Percentiles rank a stretch among this genome's conserved stretches.
Conservation (phyloP, 2,113 vertebrate species). For the Gavialis gangeticus region DNA sequence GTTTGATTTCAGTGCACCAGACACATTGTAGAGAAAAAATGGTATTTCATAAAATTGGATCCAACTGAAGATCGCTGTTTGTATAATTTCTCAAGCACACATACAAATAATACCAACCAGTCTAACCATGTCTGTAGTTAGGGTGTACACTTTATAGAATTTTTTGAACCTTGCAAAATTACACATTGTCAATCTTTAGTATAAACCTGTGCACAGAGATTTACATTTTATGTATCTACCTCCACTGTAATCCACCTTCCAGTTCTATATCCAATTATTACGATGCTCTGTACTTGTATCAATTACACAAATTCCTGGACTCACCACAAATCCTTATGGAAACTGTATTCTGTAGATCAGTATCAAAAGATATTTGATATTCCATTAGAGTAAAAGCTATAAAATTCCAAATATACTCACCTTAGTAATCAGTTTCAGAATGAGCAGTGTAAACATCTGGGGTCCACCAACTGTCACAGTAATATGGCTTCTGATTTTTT, state of each 20-base stretch:
- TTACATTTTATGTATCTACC: background rate
- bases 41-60: background rate
- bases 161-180: background rate
- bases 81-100: background rate
- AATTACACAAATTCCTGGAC: background rate
- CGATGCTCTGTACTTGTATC: rapidly evolving
- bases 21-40: background rate
- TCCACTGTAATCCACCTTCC: background rate
- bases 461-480: background rate
- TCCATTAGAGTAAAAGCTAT: background rate
- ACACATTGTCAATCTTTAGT: background rate
- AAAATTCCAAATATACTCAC: background rate
- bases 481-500: background rate
- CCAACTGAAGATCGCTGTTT: background rate
- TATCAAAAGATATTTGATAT: background rate
- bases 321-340: background rate
- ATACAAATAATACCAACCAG: background rate
- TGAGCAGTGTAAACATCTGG: background rate
- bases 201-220: background rate
- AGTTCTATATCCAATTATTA: background rate
- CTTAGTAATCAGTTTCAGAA: background rate
- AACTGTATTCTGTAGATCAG: rapidly evolving
- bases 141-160: background rate
- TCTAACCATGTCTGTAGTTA: background rate
- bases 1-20: background rate